These are phyloP conservation scores for Nymphicus hollandicus DNA, from an alignment of 2,113 vertebrate species.

Conservation along the genomic window DNA sequence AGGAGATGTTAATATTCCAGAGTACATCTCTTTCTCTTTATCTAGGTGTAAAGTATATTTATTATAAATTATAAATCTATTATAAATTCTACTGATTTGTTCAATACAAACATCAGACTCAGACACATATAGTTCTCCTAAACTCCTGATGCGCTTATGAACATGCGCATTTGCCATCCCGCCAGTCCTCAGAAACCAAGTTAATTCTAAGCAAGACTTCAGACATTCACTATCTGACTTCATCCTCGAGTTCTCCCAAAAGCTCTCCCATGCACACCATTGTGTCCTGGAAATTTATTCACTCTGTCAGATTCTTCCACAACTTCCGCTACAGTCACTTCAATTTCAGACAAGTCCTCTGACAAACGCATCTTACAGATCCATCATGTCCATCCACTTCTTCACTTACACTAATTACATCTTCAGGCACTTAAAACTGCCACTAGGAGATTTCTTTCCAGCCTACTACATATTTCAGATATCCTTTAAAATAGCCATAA, in stretches of 20 bases:
- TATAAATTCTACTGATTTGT: background rate
- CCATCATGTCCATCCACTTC: background rate
- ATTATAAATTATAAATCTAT: background rate
- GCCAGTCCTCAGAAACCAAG: background rate
- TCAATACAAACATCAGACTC: background rate
- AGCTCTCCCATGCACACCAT: background rate
- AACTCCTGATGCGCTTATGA: background rate
- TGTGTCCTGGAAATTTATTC: background rate
- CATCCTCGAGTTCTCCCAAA: background rate
- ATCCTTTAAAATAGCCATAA: background rate
- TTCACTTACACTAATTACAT: background rate
- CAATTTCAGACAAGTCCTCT: background rate
- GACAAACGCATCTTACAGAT: background rate
- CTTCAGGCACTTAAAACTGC: background rate
- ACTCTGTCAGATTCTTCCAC: background rate
- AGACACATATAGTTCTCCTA: background rate
- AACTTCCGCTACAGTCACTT: background rate
- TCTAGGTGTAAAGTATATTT: background rate
- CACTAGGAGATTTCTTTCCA: background rate
- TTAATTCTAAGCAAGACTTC: background rate
- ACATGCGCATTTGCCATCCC: background rate
- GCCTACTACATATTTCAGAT: background rate
- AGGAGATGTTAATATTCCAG: background rate
- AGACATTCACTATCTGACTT: background rate
- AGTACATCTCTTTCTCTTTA: background rate